Evolutionary conservation across 2,113 vertebrate genomes (phyloP).

Genomic region (Etia nguti): DNA sequence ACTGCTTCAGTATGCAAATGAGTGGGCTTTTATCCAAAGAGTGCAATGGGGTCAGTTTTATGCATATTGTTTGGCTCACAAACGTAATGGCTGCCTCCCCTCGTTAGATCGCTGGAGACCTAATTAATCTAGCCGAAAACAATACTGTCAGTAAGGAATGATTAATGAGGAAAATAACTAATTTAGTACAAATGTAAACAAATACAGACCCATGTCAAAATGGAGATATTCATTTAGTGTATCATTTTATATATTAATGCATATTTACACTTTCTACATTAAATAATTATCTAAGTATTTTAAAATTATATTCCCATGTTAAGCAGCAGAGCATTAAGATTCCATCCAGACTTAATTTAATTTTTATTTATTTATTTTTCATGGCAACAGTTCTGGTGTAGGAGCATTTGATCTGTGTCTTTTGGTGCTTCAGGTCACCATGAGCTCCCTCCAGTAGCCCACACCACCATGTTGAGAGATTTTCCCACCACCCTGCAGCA

Average conservation of each 20-base stretch:
- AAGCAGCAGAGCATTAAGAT: background rate
- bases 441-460: slow-evolving; percentile 85
- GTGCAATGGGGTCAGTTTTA: background rate
- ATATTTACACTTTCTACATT: background rate
- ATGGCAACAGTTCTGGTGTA: background rate
- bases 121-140: background rate
- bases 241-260: background rate
- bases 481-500: slow-evolving; percentile 76
- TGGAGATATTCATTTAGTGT: background rate
- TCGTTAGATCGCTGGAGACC: background rate
- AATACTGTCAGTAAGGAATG: background rate
- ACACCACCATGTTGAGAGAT: slow-evolving; percentile 89
- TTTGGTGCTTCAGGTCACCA: slow-evolving; percentile 80
- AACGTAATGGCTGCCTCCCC: background rate
- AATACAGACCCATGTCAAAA: background rate
- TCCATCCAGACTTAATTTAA: background rate
- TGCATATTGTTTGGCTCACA: background rate
- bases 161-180: background rate
- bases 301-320: background rate
- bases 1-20: background rate
- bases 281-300: background rate
- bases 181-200: background rate
- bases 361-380: background rate
- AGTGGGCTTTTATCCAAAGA: background rate
- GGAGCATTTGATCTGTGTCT: background rate